phyloP scores from a whole-genome alignment of 92 coral and sea anemone genomes.

The Paragorgia papillata region DNA sequence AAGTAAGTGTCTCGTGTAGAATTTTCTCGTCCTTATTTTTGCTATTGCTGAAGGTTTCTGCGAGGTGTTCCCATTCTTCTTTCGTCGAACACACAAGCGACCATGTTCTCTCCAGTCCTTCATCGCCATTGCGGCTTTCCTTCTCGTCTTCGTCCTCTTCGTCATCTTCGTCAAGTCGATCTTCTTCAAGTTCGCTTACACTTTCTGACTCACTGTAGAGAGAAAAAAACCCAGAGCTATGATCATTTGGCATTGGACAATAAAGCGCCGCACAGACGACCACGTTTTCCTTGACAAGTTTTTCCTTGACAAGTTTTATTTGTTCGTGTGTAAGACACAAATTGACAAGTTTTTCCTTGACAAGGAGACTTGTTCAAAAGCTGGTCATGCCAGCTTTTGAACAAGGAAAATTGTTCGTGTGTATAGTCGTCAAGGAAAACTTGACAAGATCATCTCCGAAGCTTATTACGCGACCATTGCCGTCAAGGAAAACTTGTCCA shows the following conservation, averaged over 20 bases:
- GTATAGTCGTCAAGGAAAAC: no score
- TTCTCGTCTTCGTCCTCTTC: slow-evolving; percentile 57
- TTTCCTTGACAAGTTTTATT: no score
- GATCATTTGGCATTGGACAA: neutral
- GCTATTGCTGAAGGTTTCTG: slow-evolving; percentile 83
- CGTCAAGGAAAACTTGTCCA: no score
- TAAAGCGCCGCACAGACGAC: no score
- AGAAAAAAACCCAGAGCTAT: neutral
- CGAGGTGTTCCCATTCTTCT: slow-evolving; percentile 86
- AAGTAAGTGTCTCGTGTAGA: slow-evolving; percentile 86
- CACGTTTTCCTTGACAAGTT: no score
- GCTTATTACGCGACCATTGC: no score
- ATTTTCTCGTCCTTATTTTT: slow-evolving; percentile 85
- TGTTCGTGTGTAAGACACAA: no score
- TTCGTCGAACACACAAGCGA: slow-evolving; percentile 78
- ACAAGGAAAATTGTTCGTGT: no score
- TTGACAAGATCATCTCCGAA: no score
- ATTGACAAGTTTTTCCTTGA: no score
- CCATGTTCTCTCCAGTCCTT: slow-evolving; percentile 61
- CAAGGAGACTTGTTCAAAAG: no score
- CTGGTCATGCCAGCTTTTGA: no score
- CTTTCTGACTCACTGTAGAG: slow-evolving; percentile 45
- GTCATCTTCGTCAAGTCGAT: slow-evolving; percentile 51
- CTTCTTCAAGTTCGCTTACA: slow-evolving; percentile 59
- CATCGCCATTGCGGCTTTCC: slow-evolving; percentile 48